Base-by-base conservation (phyloP, 2,888 invertebrate genomes). In the Ferrisia virgata region DNA sequence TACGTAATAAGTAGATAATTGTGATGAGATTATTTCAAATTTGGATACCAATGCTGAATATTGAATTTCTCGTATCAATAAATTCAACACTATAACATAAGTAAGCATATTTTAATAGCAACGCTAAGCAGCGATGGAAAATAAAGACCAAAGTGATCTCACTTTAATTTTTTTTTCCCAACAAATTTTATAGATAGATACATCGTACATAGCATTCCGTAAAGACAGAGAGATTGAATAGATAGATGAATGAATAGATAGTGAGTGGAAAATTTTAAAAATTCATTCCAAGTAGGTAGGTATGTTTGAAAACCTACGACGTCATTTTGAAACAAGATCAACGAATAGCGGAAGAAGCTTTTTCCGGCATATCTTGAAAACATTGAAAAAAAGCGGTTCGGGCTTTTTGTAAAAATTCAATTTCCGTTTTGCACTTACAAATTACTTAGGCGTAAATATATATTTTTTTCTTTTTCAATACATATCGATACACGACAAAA, bases 391-490 rank as follows among this genome's bases (percentile, higher is more conserved):
- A 53, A 69, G 18, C 18, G 36, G 18, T 36, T 76, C 36, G 15
- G 18, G 36, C 15, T 15, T 76, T 76, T 76, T 76, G 33, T 18
- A 33, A 36, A 76, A 76, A 76, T 76, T 76, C 72, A 76, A 76
- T 76, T 76, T 76, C 72, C 72, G 36, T 25, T 76, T 76, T 36
- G 36, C 72, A 76, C 72, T 76, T 76, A 76, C 72, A 76, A 76
- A 76, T 76, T 76, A 76, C 36, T 76, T 69, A 31, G 72, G 72
- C 72, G 72, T 36, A 76, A 18, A 64, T 64, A 58, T 58, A 4
- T 22, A 28, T 36, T 33, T n/a, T 72, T 72, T 72, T 33, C 33
- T 36, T 72, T 25, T 72, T 15, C 5, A 36, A 36, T 36, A 36
- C 64, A 76, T 76, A 76, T 36, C 31, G 72, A 76, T 76, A 76